Conservation (phyloP, 2,797 vertebrate species). For the Leptatherina wallacei region DNA sequence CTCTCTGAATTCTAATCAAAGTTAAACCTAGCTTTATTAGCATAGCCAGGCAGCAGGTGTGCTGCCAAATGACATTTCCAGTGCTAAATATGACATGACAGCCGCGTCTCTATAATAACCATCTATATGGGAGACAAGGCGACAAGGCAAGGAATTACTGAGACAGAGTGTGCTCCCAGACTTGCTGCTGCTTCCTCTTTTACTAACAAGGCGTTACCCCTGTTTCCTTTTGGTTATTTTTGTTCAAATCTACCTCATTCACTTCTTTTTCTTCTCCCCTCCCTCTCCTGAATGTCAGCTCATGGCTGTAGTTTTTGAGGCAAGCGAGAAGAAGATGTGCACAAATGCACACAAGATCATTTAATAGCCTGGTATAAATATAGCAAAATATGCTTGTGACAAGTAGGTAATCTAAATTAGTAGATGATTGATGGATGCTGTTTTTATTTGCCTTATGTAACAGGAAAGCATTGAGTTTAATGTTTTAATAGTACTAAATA, state of each 20-base stretch:
- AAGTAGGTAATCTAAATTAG: neutral
- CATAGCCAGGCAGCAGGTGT: slow-evolving; percentile 84
- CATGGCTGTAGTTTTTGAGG: slow-evolving; percentile 32
- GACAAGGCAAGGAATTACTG: slow-evolving; percentile 77
- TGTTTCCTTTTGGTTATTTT: slow-evolving; percentile 79
- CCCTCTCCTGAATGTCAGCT: slow-evolving; percentile 33
- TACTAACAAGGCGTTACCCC: slow-evolving; percentile 66
- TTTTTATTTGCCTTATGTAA: neutral
- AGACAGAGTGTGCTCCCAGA: slow-evolving; percentile 71
- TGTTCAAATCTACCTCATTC: slow-evolving; percentile 66
- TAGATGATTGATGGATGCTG: neutral
- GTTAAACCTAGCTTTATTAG: slow-evolving; percentile 80
- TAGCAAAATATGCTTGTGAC: neutral
- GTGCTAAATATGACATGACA: slow-evolving; percentile 81
- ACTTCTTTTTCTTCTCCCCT: slow-evolving; percentile 15
- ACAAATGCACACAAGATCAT: neutral
- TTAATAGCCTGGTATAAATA: neutral
- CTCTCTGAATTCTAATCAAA: slow-evolving; percentile 79
- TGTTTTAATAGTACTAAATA: neutral
- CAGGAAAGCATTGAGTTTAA: neutral
- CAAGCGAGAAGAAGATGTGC: slow-evolving; percentile 15
- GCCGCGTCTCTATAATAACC: slow-evolving; percentile 77
- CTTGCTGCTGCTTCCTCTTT: slow-evolving; percentile 74
- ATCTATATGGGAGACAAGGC: slow-evolving; percentile 73
- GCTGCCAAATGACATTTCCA: slow-evolving; percentile 82